A percentile compares a stretch with the other conserved stretches of the same genome.
Evolutionary conservation across 2,888 invertebrate genomes (phyloP).

Genomic region (Epirrhoe alternata): DNA sequence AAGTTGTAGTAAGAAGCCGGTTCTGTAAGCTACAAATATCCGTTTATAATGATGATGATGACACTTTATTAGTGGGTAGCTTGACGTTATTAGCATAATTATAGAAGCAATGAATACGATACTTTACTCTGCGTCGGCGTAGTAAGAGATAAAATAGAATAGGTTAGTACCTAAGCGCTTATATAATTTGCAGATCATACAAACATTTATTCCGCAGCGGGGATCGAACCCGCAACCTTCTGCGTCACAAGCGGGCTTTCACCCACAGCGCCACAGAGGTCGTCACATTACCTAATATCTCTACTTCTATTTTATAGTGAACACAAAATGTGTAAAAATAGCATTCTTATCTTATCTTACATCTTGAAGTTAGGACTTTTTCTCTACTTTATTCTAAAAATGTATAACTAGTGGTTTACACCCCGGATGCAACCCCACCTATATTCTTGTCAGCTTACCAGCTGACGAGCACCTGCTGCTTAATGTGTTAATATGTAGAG

Average conservation of each 20-base stretch:
- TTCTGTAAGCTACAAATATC: slow-evolving; percentile 24
- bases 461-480: slow-evolving; percentile 5
- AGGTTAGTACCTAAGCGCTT: too few relatives aligned
- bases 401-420: background rate
- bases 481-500: background rate
- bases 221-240: too few relatives aligned
- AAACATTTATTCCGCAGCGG: too few relatives aligned
- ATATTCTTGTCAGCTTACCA: slow-evolving; percentile 2
- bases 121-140: slow-evolving; percentile 1
- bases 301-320: too few relatives aligned
- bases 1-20: slow-evolving; percentile 4
- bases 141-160: too few relatives aligned
- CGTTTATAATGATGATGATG: slow-evolving; percentile 30
- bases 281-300: too few relatives aligned
- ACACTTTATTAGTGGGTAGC: slow-evolving; percentile 23
- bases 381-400: too few relatives aligned
- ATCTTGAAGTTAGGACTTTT: background rate
- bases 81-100: slow-evolving; percentile 14
- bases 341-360: too few relatives aligned
- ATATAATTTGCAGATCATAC: too few relatives aligned
- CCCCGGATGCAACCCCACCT: slow-evolving; percentile 11
- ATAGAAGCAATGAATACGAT: slow-evolving; percentile 4
- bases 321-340: too few relatives aligned
- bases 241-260: too few relatives aligned
- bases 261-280: too few relatives aligned